These are phyloP conservation scores for Spea hammondii DNA, from an alignment of 2,797 vertebrate species.

Conservation along the genomic window DNA sequence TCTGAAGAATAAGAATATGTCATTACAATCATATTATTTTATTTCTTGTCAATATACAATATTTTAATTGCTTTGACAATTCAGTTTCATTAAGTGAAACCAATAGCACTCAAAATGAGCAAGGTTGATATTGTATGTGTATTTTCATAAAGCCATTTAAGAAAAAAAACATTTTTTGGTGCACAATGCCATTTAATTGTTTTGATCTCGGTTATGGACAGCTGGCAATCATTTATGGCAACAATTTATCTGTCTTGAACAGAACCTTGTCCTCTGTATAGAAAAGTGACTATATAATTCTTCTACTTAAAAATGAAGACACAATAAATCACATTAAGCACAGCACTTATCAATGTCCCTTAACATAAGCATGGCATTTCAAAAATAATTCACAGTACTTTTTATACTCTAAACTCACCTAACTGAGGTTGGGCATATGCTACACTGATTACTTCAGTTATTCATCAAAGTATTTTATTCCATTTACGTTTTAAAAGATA, in stretches of 20 bases:
- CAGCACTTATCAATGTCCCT: slow-evolving; percentile 18
- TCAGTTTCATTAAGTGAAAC: no score
- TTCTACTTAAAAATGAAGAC: slow-evolving; percentile 1
- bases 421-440: neutral
- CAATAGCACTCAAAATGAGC: no score
- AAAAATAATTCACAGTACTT: slow-evolving; percentile 3
- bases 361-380: slow-evolving; percentile 14
- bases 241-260: neutral
- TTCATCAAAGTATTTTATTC: slow-evolving; percentile 7
- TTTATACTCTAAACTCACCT: neutral
- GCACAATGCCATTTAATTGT: neutral
- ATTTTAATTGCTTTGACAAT: no score
- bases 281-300: slow-evolving; percentile 10
- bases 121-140: no score
- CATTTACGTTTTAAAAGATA: neutral
- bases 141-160: no score
- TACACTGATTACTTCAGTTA: slow-evolving; percentile 5
- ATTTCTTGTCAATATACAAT: no score
- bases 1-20: no score
- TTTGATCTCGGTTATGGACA: neutral
- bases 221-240: neutral
- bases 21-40: no score
- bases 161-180: no score
- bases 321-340: slow-evolving; percentile 9
- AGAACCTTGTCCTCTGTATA: neutral